Evolutionary conservation across 2,113 vertebrate genomes (phyloP), one percentile per base, ranked within the genome.

Genomic region (Condylura cristata): DNA sequence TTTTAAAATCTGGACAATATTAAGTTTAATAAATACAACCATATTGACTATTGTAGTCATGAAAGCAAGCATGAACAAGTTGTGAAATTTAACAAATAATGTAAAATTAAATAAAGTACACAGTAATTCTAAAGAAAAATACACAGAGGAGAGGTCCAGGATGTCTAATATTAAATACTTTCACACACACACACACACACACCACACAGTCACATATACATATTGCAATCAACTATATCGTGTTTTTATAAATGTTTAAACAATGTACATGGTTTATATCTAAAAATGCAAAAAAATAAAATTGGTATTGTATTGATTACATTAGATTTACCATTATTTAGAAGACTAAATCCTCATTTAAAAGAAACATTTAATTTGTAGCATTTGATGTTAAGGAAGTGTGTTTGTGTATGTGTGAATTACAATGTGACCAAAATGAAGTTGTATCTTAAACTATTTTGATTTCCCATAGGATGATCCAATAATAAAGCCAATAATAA

Each of bases 121-220:
- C 17, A 86, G 14, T n/a, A 81, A 86, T 82, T 91, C 44, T 93
- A 86, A 94, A 6, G n/a, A 76, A 66, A 32, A 61, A 63, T n/a
- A 81, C 6, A 82, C 2, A 87, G 0, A 76, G 44, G 14, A 94
- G 90, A 56, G 0, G 5, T 66, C 48, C 14, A 91, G 8, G 34
- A 65, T 48, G 82, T 10, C 87, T 18, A 68, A 61, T 76, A 58
- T 32, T 48, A 11, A 89, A 71, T 83, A 51, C 39, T 44, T 76
- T 63, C 11, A 66, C 8, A 68, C 18, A 78, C 30, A 56, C 10
- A 65, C 3, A 68, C 8, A 24, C 12, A 87, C 84, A 60, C 17
- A 68, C 32, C n/a, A 48, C 3, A 68, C 30, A 61, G 41, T 37
- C 8, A 51, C 16, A 70, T 60, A 53, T 44, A 46, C 61, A 39